Evolutionary conservation across 2,113 vertebrate species (phyloP).

Genomic region (Phodopus roborovskii): DNA sequence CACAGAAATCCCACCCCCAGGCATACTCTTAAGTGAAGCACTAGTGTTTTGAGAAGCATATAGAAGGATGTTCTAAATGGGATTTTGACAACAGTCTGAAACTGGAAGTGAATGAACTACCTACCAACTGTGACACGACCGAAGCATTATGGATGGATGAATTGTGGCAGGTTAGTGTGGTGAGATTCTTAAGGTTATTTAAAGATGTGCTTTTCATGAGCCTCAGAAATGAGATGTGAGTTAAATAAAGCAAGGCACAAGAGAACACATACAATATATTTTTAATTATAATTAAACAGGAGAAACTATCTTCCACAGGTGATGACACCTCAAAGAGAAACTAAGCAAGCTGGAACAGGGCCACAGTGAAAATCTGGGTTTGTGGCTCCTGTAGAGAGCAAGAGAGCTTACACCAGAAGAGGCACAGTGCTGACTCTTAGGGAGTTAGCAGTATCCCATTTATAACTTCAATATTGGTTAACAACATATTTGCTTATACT

Average conservation of each 20-base stretch:
- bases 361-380: not conserved
- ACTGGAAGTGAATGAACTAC: too few species aligned
- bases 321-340: not conserved
- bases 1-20: not conserved
- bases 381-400: not conserved
- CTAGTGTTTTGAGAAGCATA: not conserved
- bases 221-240: not conserved
- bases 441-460: not conserved
- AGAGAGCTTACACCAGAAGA: not conserved
- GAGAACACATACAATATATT: not conserved
- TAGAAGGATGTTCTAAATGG: not conserved
- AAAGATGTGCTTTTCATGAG: not conserved
- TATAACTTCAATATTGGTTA: not conserved
- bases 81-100: conserved; percentile 45
- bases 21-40: not conserved
- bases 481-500: not conserved
- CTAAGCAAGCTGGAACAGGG: not conserved
- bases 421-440: not conserved
- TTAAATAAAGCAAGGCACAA: not conserved
- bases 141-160: not conserved
- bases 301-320: not conserved
- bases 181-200: not conserved
- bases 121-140: not conserved
- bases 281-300: conserved; percentile 18
- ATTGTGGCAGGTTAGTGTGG: not conserved